Conservation (phyloP, 53 echinoderm and acorn worm species). For the Echinometra lucunter region DNA sequence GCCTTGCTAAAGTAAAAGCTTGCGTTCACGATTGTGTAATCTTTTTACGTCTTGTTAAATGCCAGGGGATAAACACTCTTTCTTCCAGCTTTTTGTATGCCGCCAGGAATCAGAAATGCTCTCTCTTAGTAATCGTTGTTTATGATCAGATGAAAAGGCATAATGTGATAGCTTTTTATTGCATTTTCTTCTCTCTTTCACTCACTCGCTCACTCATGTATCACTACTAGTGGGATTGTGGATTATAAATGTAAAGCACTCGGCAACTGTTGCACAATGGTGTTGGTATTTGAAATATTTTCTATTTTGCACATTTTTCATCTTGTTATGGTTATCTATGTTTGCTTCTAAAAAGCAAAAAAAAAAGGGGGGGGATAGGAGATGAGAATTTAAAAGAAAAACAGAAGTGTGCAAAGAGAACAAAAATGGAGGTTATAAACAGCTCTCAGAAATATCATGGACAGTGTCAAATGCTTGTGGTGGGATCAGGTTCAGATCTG, state of each 20-base stretch:
- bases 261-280: neutral
- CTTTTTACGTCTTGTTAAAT: slow-evolving; percentile 37
- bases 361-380: too few species aligned
- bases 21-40: neutral
- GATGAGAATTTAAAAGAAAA: too few species aligned
- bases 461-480: neutral
- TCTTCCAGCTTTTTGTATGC: neutral
- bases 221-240: neutral
- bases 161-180: slow-evolving; percentile 15
- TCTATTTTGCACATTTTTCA: neutral
- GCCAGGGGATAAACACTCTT: slow-evolving; percentile 5
- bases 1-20: slow-evolving; percentile 50
- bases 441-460: neutral
- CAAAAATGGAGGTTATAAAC: neutral
- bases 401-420: neutral
- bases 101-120: slow-evolving; percentile 24
- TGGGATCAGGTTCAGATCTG: neutral
- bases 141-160: slow-evolving; percentile 26
- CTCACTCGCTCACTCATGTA: neutral
- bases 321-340: neutral
- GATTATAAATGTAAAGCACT: neutral
- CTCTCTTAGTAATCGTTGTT: slow-evolving; percentile 15
- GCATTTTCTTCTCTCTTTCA: slow-evolving; percentile 31
- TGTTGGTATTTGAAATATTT: neutral
- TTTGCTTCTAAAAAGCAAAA: neutral